Evolutionary conservation across 2,888 invertebrate species (phyloP).

Genomic region (Strigamia crassipes): DNA sequence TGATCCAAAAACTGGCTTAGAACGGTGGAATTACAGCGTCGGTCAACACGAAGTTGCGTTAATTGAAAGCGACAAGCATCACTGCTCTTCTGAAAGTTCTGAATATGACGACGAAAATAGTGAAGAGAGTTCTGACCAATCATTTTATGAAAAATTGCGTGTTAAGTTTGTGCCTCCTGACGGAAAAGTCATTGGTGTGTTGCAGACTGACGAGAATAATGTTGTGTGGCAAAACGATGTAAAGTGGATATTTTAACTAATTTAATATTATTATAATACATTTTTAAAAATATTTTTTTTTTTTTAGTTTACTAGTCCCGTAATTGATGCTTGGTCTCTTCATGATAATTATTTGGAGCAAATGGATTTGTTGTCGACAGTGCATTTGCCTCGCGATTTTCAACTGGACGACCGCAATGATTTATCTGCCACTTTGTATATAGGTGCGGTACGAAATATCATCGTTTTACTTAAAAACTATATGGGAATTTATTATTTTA

Average conservation of each 20-base stretch:
- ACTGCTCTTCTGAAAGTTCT: conserved; percentile 48
- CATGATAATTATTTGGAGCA: conserved; percentile 68
- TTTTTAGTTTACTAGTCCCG: conserved; percentile 77
- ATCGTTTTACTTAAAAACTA: neutral
- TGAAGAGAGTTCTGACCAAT: neutral
- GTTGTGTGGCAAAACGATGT: conserved; percentile 80
- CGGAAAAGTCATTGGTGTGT: conserved; percentile 71
- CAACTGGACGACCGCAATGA: neutral
- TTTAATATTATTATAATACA: too few species aligned
- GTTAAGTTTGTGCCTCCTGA: conserved; percentile 64
- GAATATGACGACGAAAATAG: conserved; percentile 38
- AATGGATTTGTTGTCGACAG: conserved; percentile 69
- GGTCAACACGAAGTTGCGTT: conserved; percentile 76
- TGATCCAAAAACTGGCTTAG: conserved; percentile 81
- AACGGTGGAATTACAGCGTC: conserved; percentile 97
- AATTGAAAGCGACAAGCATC: conserved; percentile 49
- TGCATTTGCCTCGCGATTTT: neutral
- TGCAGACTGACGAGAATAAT: conserved; percentile 64
- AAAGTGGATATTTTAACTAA: conserved; percentile 49
- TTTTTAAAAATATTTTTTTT: neutral
- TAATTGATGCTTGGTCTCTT: conserved; percentile 86
- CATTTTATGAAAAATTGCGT: neutral
- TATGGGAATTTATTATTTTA: neutral
- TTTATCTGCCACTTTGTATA: conserved; percentile 4
- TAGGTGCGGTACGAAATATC: neutral